Percentiles rank a stretch among this genome's conserved stretches.
phyloP scores from a whole-genome alignment of 2,797 vertebrate species.

The Lithobates sylvaticus region DNA sequence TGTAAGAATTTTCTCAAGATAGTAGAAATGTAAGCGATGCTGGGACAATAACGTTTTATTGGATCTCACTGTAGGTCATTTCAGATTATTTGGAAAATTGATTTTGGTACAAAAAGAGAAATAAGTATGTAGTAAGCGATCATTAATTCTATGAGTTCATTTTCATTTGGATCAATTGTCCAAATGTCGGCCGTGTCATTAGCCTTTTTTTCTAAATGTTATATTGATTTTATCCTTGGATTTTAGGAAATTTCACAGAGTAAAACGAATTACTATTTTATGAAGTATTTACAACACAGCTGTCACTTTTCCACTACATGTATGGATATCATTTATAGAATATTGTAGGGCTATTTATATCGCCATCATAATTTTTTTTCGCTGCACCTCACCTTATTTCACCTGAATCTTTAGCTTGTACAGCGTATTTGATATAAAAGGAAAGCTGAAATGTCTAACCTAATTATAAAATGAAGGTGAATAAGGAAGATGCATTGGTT shows the following conservation, averaged over 20 bases:
- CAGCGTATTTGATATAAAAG: too few species aligned
- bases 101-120: slow-evolving; percentile 50
- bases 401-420: too few species aligned
- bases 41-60: slow-evolving; percentile 47
- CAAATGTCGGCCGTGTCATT: slow-evolving; percentile 59
- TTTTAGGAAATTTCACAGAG: slow-evolving; percentile 20
- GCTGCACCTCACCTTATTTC: too few species aligned
- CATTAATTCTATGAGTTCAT: slow-evolving; percentile 42
- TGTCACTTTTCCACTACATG: background rate
- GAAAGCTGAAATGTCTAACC: too few species aligned
- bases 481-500: too few species aligned
- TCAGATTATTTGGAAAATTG: slow-evolving; percentile 49
- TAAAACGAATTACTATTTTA: slow-evolving; percentile 12
- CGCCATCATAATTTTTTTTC: too few species aligned
- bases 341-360: too few species aligned
- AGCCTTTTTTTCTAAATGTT: slow-evolving; percentile 56
- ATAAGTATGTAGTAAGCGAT: slow-evolving; percentile 43
- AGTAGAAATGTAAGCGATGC: slow-evolving; percentile 27
- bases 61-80: slow-evolving; percentile 44
- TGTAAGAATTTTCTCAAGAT: slow-evolving; percentile 20
- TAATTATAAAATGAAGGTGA: too few species aligned
- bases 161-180: slow-evolving; percentile 56
- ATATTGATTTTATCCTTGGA: slow-evolving; percentile 48
- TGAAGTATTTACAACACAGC: background rate
- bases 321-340: background rate